Conservation (phyloP, 2,113 vertebrate genomes). For the Melanostigma gelatinosum region DNA sequence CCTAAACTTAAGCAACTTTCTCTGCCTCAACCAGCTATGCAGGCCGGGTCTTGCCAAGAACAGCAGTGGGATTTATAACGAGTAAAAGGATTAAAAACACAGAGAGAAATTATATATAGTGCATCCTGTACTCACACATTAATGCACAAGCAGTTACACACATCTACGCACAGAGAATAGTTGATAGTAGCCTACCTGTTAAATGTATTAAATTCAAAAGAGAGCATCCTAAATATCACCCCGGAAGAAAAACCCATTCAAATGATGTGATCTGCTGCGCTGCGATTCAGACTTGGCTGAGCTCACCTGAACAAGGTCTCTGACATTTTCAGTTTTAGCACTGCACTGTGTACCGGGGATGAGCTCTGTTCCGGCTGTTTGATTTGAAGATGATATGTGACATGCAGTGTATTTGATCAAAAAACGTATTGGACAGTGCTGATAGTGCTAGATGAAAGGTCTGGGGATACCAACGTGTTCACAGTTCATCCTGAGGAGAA, state of each 20-base stretch:
- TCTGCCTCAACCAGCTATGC: background rate
- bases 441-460: background rate
- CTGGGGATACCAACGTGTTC: background rate
- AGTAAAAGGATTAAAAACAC: slow-evolving; percentile 4
- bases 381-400: background rate
- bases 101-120: background rate
- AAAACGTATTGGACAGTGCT: background rate
- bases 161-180: background rate
- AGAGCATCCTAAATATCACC: slow-evolving; percentile 21
- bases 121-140: background rate
- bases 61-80: background rate
- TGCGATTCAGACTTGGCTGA: background rate
- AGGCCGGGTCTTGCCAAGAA: background rate
- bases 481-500: background rate
- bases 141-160: background rate
- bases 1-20: background rate
- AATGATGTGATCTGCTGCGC: background rate
- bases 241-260: slow-evolving; percentile 3
- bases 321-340: slow-evolving; percentile 14
- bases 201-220: background rate
- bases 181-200: background rate
- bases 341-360: background rate
- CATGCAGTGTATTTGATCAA: background rate
- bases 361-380: background rate
- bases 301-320: slow-evolving; percentile 1